phyloP scores from a whole-genome alignment of 2,113 vertebrate genomes.

The Tretioscincus oriximinensis region DNA sequence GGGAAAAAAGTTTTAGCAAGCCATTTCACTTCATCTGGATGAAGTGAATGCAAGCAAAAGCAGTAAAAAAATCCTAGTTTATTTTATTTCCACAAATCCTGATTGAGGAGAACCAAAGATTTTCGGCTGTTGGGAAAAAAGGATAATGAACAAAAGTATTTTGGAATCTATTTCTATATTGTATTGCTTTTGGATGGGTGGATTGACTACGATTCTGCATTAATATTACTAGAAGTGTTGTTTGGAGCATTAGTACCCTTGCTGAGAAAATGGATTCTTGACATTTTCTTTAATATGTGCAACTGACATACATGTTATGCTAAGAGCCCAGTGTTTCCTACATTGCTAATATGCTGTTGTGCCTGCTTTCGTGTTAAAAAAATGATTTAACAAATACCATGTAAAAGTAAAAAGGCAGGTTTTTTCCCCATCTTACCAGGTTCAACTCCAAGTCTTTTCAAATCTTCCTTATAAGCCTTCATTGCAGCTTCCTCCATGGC shows the following conservation, averaged over 20 bases:
- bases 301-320: background rate
- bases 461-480: constrained; percentile 92
- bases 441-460: constrained; percentile 88
- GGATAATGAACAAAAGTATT: too few relatives aligned
- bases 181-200: too few relatives aligned
- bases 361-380: too few relatives aligned
- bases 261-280: too few relatives aligned
- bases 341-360: background rate
- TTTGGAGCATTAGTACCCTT: background rate
- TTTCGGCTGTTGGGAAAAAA: background rate
- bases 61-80: background rate
- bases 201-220: too few relatives aligned
- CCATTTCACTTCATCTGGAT: background rate
- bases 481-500: constrained; percentile 94
- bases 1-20: background rate
- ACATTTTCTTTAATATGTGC: too few relatives aligned
- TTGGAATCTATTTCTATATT: too few relatives aligned
- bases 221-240: background rate
- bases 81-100: background rate
- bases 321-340: background rate
- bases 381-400: background rate
- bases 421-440: constrained; percentile 69
- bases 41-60: background rate
- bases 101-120: background rate
- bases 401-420: background rate